These are phyloP conservation scores for Hycleus phaleratus DNA, from an alignment of 1,140 invertebrate genomes.

Conservation along the genomic window DNA sequence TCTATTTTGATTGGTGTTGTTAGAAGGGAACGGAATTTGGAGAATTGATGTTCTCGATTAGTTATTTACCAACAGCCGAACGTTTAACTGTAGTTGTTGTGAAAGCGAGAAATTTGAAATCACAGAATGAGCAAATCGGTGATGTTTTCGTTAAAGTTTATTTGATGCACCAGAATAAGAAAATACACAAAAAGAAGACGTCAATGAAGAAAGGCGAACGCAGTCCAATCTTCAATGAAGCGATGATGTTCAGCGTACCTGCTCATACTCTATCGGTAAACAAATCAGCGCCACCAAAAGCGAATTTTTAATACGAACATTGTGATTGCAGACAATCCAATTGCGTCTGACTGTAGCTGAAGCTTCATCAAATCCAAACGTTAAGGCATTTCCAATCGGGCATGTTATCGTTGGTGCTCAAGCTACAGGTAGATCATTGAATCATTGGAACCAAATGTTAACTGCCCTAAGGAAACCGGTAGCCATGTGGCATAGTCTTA, in stretches of 20 bases:
- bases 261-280: constrained; percentile 49
- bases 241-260: constrained; percentile 70
- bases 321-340: constrained; percentile 55
- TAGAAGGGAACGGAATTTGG: constrained; percentile 49
- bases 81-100: constrained; percentile 73
- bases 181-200: constrained; percentile 69
- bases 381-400: constrained; percentile 53
- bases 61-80: constrained; percentile 70
- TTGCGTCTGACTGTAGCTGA: constrained; percentile 56
- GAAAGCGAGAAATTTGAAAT: constrained; percentile 67
- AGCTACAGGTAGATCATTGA: constrained; percentile 59
- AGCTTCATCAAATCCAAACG: constrained; percentile 30
- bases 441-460: constrained; percentile 80
- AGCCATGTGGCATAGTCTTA: constrained; percentile 78
- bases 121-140: constrained; percentile 38
- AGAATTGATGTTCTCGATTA: constrained; percentile 77
- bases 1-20: constrained; percentile 65
- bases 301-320: background rate
- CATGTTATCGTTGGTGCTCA: constrained; percentile 65
- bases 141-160: constrained; percentile 58
- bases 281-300: background rate
- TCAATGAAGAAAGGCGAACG: constrained; percentile 60
- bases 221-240: constrained; percentile 71
- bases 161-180: constrained; percentile 65
- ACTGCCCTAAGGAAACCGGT: constrained; percentile 70